Conservation (phyloP, 1,140 invertebrate genomes). For the Stegodyphus dumicola region DNA sequence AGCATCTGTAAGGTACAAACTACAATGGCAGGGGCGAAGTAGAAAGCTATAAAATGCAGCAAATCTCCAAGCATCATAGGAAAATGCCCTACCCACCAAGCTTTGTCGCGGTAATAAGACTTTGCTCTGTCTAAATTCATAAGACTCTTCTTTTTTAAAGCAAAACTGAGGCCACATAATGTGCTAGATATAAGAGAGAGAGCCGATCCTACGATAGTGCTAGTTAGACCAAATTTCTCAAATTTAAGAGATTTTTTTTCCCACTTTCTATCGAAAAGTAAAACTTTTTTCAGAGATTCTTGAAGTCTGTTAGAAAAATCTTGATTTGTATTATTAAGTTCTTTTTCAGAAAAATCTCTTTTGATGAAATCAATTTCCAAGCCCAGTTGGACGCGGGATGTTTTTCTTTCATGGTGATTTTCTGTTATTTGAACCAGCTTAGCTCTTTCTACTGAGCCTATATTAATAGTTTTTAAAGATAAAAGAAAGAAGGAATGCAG, state of each 20-base stretch:
- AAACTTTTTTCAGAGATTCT: too few species aligned
- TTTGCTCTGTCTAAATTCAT: not conserved
- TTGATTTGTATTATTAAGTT: too few species aligned
- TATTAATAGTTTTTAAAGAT: too few species aligned
- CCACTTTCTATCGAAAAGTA: not conserved
- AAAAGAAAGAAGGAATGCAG: too few species aligned
- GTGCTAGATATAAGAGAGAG: conserved; percentile 5
- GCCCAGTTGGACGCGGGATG: too few species aligned
- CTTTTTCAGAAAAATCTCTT: too few species aligned
- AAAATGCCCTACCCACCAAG: conserved; percentile 27
- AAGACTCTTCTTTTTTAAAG: conserved; percentile 26
- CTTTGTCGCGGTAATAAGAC: conserved; percentile 7
- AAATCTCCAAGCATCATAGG: conserved; percentile 44
- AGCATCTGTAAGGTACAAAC: conserved; percentile 33
- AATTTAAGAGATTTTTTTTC: conserved; percentile 7
- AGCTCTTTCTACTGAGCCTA: too few species aligned
- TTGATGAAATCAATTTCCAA: too few species aligned
- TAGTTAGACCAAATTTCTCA: conserved; percentile 2
- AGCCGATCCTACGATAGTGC: not conserved
- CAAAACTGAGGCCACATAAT: conserved; percentile 32
- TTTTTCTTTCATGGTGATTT: too few species aligned
- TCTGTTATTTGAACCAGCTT: too few species aligned
- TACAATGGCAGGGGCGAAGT: conserved; percentile 33
- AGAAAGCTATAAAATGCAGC: conserved; percentile 37
- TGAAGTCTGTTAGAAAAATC: too few species aligned